Conservation (phyloP, 2,888 invertebrate genomes). For the Drosophila koepferae region DNA sequence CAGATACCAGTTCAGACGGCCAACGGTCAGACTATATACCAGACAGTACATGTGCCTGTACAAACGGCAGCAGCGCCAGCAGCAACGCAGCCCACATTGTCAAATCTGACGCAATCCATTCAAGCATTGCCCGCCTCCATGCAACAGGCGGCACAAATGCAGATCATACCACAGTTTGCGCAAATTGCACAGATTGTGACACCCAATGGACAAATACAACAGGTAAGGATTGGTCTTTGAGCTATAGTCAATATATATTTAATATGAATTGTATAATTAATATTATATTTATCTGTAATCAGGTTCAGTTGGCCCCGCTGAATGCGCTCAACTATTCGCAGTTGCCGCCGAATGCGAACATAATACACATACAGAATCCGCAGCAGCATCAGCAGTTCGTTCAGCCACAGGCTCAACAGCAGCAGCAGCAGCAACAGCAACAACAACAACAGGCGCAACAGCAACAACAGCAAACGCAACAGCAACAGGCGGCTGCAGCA, state of each 20-base stretch:
- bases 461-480: constrained; percentile 62
- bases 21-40: constrained; percentile 95
- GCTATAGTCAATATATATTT: background rate
- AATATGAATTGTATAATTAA: background rate
- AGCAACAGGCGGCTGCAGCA: constrained; percentile 51
- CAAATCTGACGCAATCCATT: constrained; percentile 85
- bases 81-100: constrained; percentile 84
- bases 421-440: constrained; percentile 66
- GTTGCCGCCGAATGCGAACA: constrained; percentile 83
- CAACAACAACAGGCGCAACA: constrained; percentile 59
- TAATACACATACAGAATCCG: constrained; percentile 83
- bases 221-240: constrained; percentile 86
- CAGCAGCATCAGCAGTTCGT: constrained; percentile 67
- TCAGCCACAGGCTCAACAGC: constrained; percentile 50
- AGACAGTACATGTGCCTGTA: constrained; percentile 97
- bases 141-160: constrained; percentile 86
- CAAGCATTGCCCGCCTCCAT: constrained; percentile 85
- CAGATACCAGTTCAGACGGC: constrained; percentile 87
- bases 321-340: constrained; percentile 84
- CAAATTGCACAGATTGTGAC: constrained; percentile 94
- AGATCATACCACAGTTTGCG: constrained; percentile 93
- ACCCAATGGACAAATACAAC: constrained; percentile 95
- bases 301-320: constrained; percentile 92
- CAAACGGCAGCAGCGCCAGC: constrained; percentile 88
- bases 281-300: constrained; percentile 78